Conservation (phyloP, 2,888 invertebrate genomes). For the Cremastobaeus sp. region DNA sequence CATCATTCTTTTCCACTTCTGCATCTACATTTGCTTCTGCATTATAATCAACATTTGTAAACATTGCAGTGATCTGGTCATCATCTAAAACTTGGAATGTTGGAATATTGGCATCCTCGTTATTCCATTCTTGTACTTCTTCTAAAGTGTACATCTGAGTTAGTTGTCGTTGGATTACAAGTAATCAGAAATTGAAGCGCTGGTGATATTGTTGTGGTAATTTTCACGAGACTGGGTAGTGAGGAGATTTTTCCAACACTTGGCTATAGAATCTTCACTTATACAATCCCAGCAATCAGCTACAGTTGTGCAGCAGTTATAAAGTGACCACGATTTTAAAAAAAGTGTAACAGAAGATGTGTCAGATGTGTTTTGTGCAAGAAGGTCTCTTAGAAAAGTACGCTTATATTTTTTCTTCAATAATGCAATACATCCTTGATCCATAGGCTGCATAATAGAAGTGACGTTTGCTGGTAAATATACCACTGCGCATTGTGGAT, state of each 20-base stretch:
- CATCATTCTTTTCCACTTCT: background rate
- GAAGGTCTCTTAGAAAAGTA: background rate
- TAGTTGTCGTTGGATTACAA: background rate
- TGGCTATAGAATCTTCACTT: background rate
- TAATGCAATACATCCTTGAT: background rate
- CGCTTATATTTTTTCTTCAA: background rate
- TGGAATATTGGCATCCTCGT: slow-evolving; percentile 1
- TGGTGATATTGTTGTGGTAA: background rate
- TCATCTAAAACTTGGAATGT: background rate
- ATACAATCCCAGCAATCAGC: background rate
- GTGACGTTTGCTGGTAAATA: background rate
- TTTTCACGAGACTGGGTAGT: background rate
- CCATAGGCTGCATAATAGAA: background rate
- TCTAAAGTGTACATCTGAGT: background rate
- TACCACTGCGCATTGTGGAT: background rate
- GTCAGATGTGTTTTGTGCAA: background rate
- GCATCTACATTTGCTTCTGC: background rate
- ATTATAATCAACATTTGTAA: no score
- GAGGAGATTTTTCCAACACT: slow-evolving; percentile 7
- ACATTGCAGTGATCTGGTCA: background rate
- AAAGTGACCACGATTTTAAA: slow-evolving; percentile 4
- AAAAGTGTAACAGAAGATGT: background rate
- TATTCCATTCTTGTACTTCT: background rate
- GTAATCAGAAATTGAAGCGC: background rate
- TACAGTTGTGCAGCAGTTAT: background rate